Evolutionary conservation across 64 coral and sea anemone species (phyloP).

Genomic region (Porites lutea): DNA sequence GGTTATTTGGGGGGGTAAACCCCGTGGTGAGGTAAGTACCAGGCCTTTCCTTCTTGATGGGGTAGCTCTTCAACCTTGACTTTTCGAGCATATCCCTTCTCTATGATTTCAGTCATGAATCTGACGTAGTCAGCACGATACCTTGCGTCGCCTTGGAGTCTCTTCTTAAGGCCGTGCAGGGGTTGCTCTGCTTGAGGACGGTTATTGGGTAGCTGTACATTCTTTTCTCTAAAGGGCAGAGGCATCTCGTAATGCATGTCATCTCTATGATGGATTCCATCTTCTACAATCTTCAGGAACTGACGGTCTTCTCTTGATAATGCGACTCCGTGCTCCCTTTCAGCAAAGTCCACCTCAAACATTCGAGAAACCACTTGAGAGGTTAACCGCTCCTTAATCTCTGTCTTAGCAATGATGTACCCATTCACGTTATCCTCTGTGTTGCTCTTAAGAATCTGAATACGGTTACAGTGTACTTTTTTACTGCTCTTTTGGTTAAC

Average conservation of each 20-base stretch:
- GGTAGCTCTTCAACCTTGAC: constrained; percentile 38
- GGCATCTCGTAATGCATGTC: too few relatives aligned
- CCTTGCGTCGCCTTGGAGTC: constrained; percentile 18
- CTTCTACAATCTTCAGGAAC: too few relatives aligned
- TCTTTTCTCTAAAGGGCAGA: constrained; percentile 26
- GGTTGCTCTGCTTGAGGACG: constrained; percentile 25
- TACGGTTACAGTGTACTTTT: constrained; percentile 36
- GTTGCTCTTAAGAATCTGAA: constrained; percentile 21
- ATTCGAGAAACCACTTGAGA: constrained; percentile 25
- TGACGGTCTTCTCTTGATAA: too few relatives aligned
- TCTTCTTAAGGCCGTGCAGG: constrained; percentile 52
- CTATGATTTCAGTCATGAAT: constrained; percentile 46
- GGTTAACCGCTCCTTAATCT: constrained; percentile 21
- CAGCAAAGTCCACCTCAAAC: too few relatives aligned
- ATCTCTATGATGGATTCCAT: too few relatives aligned
- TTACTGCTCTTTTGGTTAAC: constrained; percentile 9
- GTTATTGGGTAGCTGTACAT: constrained; percentile 31
- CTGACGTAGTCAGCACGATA: constrained; percentile 37
- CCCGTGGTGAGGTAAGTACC: constrained; percentile 50
- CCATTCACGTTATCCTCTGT: constrained; percentile 14
- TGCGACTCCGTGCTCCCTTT: too few relatives aligned
- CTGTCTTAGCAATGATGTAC: constrained; percentile 16
- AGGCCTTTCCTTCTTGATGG: constrained; percentile 15
- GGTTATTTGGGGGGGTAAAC: constrained; percentile 31
- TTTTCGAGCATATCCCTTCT: constrained; percentile 43